phyloP scores from a whole-genome alignment of 2,888 invertebrate species.

The Belgica antarctica region DNA sequence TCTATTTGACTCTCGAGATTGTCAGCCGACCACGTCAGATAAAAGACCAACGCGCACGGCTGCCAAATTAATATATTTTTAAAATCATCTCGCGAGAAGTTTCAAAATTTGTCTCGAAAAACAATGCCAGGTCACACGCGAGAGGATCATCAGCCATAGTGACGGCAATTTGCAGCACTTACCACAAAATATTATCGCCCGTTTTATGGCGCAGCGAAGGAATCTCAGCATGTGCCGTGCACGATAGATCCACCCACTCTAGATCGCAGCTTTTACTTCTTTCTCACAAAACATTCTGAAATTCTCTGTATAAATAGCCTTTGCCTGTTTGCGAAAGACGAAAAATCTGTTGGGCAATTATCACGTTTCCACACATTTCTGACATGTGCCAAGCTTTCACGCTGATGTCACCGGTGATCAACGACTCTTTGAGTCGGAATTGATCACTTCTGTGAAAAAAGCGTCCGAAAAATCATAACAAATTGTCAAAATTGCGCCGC shows the following conservation, averaged over 20 bases:
- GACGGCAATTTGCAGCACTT: background rate
- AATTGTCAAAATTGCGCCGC: background rate
- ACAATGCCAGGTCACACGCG: background rate
- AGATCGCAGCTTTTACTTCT: too few relatives aligned
- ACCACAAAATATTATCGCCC: too few relatives aligned
- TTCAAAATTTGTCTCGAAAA: too few relatives aligned
- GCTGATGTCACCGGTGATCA: background rate
- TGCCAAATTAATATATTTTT: constrained; percentile 10
- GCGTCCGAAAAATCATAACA: constrained; percentile 6
- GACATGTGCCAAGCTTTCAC: background rate
- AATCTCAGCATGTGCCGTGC: too few relatives aligned
- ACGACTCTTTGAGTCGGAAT: background rate
- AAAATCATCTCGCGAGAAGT: too few relatives aligned
- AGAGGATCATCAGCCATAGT: background rate
- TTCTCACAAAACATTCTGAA: too few relatives aligned
- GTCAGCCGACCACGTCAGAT: background rate
- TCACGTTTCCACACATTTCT: background rate
- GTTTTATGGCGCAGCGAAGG: too few relatives aligned
- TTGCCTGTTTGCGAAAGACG: background rate
- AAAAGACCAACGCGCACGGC: background rate
- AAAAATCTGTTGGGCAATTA: background rate
- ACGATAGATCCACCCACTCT: too few relatives aligned
- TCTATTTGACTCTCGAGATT: constrained; percentile 8
- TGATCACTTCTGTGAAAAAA: background rate
- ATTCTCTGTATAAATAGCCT: background rate